phyloP scores from a whole-genome alignment of 2,113 vertebrate genomes.

The Phaethon lepturus region DNA sequence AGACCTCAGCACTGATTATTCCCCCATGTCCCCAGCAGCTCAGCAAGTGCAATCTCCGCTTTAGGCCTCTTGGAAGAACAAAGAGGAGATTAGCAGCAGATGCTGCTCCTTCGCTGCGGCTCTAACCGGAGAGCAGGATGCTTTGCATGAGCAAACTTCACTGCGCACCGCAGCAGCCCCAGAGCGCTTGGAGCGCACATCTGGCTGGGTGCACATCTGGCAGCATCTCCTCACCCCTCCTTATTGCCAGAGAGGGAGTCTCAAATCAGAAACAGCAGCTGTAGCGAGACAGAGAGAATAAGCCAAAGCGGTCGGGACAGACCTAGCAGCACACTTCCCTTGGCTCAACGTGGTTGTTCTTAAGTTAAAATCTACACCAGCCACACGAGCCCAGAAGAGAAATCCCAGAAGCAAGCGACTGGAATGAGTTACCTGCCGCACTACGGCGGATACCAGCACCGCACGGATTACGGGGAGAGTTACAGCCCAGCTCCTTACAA shows the following conservation, averaged over 20 bases:
- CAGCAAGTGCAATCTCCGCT: background rate
- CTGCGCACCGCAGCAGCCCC: background rate
- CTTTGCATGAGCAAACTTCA: background rate
- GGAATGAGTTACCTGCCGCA: slow-evolving; percentile 4
- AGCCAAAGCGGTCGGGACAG: background rate
- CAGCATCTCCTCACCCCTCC: background rate
- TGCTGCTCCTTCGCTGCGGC: background rate
- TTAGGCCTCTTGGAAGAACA: background rate
- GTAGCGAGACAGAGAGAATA: background rate
- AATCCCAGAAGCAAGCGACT: background rate
- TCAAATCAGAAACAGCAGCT: background rate
- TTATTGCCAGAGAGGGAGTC: background rate
- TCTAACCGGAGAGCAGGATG: background rate
- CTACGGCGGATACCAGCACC: background rate
- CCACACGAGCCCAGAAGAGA: background rate
- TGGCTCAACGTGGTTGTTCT: rapidly evolving
- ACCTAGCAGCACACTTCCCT: background rate
- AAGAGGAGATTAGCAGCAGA: slow-evolving; percentile 32
- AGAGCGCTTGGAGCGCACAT: background rate
- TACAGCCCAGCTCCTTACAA: background rate
- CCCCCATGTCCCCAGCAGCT: background rate
- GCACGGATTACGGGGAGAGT: background rate
- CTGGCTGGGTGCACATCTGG: slow-evolving; percentile 38
- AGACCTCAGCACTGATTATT: background rate
- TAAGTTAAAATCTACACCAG: background rate